phyloP scores from a whole-genome alignment of 2,113 vertebrate species.

The Pelobates fuscus region DNA sequence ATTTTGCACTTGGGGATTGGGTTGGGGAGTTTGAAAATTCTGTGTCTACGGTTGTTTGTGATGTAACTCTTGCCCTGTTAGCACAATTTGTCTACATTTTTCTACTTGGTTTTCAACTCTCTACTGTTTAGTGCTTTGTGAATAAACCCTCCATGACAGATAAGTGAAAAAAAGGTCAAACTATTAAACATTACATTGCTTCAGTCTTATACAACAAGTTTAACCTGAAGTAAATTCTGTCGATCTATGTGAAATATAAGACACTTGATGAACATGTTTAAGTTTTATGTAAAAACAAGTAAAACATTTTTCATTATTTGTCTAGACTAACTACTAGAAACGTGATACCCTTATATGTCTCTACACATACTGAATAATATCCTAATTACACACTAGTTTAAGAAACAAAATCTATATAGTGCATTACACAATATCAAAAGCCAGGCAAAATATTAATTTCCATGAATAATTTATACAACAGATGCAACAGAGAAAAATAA shows the following conservation, averaged over 20 bases:
- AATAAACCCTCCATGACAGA: too few relatives aligned
- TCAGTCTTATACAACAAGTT: constrained; percentile 10
- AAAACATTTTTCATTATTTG: constrained; percentile 40
- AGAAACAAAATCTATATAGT: constrained; percentile 3
- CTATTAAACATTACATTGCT: neutral
- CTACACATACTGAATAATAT: neutral
- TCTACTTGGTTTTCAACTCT: too few relatives aligned
- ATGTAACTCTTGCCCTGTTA: too few relatives aligned
- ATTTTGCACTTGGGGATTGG: too few relatives aligned
- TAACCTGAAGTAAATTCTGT: constrained; percentile 28
- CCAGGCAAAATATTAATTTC: neutral
- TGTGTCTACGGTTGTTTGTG: too few relatives aligned
- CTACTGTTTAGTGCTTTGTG: too few relatives aligned
- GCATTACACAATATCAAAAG: neutral
- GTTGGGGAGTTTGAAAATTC: too few relatives aligned
- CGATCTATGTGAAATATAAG: constrained; percentile 33
- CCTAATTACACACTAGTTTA: neutral
- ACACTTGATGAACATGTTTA: constrained; percentile 37
- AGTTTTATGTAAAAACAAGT: constrained; percentile 16
- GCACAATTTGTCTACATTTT: too few relatives aligned
- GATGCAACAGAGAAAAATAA: too few relatives aligned
- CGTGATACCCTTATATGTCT: neutral
- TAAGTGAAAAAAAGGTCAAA: too few relatives aligned
- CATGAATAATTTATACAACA: neutral
- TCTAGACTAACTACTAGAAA: constrained; percentile 25